phyloP scores from a whole-genome alignment of 2,113 vertebrate genomes.

The Oreamnos americanus region DNA sequence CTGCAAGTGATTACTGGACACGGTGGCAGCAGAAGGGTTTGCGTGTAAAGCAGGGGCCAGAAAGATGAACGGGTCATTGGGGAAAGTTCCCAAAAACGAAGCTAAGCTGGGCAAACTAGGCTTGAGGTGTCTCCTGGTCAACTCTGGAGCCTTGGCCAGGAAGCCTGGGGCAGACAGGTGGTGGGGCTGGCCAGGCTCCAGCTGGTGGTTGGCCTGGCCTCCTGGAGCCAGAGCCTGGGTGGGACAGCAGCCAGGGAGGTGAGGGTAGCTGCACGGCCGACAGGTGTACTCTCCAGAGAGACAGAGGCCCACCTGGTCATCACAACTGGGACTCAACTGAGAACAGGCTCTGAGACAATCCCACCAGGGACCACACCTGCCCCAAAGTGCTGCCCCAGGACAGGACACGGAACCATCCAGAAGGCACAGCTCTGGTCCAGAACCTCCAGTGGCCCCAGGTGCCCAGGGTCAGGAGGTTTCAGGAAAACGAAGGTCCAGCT shows the following conservation, averaged over 20 bases:
- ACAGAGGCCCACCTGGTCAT: not conserved
- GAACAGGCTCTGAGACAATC: not conserved
- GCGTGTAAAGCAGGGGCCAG: not conserved
- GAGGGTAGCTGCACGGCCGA: accelerated
- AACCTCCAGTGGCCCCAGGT: not conserved
- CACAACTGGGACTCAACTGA: not conserved
- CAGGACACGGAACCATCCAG: not conserved
- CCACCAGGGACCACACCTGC: not conserved
- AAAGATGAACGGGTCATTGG: too few species aligned
- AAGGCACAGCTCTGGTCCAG: not conserved
- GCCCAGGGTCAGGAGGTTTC: not conserved
- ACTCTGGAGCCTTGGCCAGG: not conserved
- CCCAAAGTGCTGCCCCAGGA: not conserved
- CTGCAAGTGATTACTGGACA: not conserved
- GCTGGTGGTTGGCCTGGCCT: accelerated
- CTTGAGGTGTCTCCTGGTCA: not conserved
- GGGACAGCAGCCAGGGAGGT: too few species aligned
- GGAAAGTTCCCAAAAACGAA: not conserved
- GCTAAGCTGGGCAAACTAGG: too few species aligned
- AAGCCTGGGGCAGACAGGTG: too few species aligned
- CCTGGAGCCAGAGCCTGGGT: not conserved
- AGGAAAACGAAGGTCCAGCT: not conserved
- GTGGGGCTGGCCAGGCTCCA: not conserved
- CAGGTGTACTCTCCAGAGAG: not conserved
- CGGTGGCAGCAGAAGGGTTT: not conserved